These are phyloP conservation scores for Danio jaintianensis DNA, from an alignment of 2,797 vertebrate species.

Conservation along the genomic window DNA sequence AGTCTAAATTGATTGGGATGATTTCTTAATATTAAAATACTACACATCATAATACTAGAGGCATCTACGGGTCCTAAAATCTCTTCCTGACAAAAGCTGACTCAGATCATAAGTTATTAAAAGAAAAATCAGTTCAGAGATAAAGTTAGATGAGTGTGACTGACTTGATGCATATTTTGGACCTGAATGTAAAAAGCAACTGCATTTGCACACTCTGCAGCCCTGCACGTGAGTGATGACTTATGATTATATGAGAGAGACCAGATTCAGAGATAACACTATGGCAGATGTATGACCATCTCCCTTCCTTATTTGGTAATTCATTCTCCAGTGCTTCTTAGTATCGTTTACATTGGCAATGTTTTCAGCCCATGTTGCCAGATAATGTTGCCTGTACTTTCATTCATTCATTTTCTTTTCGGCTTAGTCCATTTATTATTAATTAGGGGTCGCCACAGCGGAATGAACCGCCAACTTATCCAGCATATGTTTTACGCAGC, in stretches of 20 bases:
- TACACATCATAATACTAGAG: neutral
- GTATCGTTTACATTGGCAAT: neutral
- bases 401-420: too few relatives aligned
- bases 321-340: neutral
- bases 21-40: too few relatives aligned
- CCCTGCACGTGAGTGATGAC: neutral
- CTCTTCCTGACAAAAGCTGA: neutral
- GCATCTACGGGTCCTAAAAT: neutral
- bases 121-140: too few relatives aligned
- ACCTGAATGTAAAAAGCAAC: neutral
- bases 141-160: neutral
- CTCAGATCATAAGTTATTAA: neutral
- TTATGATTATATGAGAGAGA: too few relatives aligned
- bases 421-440: too few relatives aligned
- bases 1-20: neutral
- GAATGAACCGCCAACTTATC: too few relatives aligned
- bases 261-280: neutral
- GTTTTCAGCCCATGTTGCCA: neutral
- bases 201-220: neutral
- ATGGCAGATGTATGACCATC: neutral
- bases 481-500: too few relatives aligned
- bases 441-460: too few relatives aligned
- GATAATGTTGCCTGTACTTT: neutral
- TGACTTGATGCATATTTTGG: neutral
- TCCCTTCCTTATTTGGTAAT: neutral